Percentiles rank a stretch among this genome's conserved stretches.
phyloP scores from a whole-genome alignment of 1,140 invertebrate species.

The Cotesia typhae region DNA sequence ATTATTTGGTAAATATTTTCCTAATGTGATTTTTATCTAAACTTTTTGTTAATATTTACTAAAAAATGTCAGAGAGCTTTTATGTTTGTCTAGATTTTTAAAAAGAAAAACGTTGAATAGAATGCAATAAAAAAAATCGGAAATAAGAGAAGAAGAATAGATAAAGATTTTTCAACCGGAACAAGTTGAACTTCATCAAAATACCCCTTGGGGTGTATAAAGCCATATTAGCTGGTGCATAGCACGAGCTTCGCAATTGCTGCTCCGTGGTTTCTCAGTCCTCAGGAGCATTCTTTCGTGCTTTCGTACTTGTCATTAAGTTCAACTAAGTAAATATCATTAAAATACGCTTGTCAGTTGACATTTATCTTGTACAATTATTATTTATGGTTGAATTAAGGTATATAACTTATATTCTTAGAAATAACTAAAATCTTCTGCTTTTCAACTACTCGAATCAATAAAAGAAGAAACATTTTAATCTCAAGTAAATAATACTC shows the following conservation, averaged over 20 bases:
- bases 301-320: constrained; percentile 7
- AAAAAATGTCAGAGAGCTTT: too few relatives aligned
- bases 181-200: constrained; percentile 29
- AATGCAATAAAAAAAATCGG: not conserved
- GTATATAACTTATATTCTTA: too few relatives aligned
- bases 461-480: too few relatives aligned
- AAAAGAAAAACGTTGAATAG: too few relatives aligned
- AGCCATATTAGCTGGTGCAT: constrained; percentile 21
- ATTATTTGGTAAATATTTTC: too few relatives aligned
- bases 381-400: not conserved
- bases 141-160: constrained; percentile 12
- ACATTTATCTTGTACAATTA: constrained; percentile 1
- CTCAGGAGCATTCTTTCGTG: constrained; percentile 2
- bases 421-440: too few relatives aligned
- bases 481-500: too few relatives aligned
- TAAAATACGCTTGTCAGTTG: constrained; percentile 2
- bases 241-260: constrained; percentile 23
- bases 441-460: too few relatives aligned
- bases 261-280: constrained; percentile 20
- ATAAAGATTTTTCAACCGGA: constrained; percentile 25
- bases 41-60: too few relatives aligned
- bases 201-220: constrained; percentile 31
- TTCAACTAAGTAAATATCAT: constrained; percentile 10
- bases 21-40: too few relatives aligned
- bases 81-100: too few relatives aligned